Base-by-base conservation (phyloP, 2,797 vertebrate species). In the Argyrosomus regius region DNA sequence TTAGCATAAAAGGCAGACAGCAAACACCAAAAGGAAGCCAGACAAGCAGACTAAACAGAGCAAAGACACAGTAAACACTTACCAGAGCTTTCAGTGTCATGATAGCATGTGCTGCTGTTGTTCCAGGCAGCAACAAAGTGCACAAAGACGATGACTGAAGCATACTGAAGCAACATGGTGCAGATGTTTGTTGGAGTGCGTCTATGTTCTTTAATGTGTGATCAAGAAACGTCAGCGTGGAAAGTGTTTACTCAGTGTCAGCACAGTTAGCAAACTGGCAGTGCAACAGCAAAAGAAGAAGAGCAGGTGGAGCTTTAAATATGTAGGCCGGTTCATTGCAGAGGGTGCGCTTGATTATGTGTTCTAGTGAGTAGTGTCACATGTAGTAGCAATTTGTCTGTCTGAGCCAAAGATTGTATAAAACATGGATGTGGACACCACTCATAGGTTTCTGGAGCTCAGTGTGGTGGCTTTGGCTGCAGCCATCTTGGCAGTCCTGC, bases 331-430 rank as follows among this genome's bases (percentile, higher is more conserved):
- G 12, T 9, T 57, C 45, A 43, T 64, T 75, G 41, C 4, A 20
- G 14, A 52, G 45, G 71, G 64, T 20, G 64, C 63, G 50, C 50
- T 69, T 63, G 58, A 59, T 75, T 70, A 8, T 46, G 48, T 41
- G 7, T 12, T 12, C n/a, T n/a, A 39, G 0, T 5, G 11, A 48
- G n/a, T 3, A 4, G 6, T 41, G 56, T 43, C 70, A 54, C 49
- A 3, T 16, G 35, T 39, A 3, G 22, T 3, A 20, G 24, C 12
- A 31, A 18, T 31, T 49, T 43, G 8, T 53, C 39, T 68, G 7
- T 1, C 18, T 35, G 28, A 52, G 39, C 10, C n/a, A 28, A 28
- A 28, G 28, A 28, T 5, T 28, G 28, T 5, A 28, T 28, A 28
- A 28, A 6, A 31, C 31, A 39, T 39, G 35, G 35, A 39, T 3